Percentiles rank a stretch among this genome's conserved stretches.
These are phyloP conservation scores for Bradypus variegatus DNA, from an alignment of 2,797 vertebrate genomes.

Conservation along the genomic window DNA sequence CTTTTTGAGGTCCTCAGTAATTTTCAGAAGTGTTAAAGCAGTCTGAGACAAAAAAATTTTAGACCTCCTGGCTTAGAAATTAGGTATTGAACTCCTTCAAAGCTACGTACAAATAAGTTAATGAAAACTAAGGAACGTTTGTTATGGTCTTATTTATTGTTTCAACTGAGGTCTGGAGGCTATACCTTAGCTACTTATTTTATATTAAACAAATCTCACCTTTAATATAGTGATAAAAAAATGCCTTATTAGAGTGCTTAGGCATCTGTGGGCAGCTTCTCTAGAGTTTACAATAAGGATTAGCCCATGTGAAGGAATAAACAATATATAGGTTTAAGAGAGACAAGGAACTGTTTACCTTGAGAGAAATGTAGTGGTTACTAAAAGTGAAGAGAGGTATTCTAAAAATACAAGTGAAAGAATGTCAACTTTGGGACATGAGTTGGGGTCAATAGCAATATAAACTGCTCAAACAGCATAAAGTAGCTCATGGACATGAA, in stretches of 20 bases:
- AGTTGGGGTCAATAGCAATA: neutral
- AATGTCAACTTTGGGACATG: neutral
- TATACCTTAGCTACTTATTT: conserved; percentile 14
- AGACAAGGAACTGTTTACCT: neutral
- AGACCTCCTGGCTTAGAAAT: conserved; percentile 6
- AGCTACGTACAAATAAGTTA: neutral
- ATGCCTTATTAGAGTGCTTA: neutral
- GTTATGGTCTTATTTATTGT: neutral
- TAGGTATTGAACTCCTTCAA: neutral
- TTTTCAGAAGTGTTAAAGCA: neutral
- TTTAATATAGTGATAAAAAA: neutral
- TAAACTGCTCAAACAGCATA: neutral
- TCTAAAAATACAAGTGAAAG: neutral
- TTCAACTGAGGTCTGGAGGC: neutral
- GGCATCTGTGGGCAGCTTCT: neutral
- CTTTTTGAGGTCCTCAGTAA: neutral
- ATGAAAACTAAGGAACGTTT: neutral
- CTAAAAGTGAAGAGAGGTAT: neutral
- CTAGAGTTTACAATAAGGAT: neutral
- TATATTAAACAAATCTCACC: conserved; percentile 5
- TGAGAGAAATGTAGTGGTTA: conserved; percentile 13
- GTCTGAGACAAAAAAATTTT: neutral
- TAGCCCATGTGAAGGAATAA: neutral
- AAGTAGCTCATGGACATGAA: neutral
- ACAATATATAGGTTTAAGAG: neutral